Conservation (phyloP, 2,888 invertebrate genomes). For the Parnassius apollo region DNA sequence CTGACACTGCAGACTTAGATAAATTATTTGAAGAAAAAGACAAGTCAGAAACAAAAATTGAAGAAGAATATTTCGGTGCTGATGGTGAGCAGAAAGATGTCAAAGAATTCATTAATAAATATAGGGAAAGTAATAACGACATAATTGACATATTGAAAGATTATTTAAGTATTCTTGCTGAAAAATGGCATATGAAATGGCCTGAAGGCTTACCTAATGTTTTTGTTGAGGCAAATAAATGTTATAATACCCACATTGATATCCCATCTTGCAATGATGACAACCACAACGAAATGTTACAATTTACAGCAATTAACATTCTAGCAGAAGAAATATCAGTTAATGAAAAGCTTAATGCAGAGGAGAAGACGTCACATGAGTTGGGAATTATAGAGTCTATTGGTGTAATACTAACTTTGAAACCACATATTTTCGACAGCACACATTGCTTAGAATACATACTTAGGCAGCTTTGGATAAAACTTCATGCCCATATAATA, state of each 20-base stretch:
- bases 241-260: slow-evolving; percentile 72
- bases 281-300: slow-evolving; percentile 55
- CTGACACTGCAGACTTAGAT: slow-evolving; percentile 83
- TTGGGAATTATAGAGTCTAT: slow-evolving; percentile 61
- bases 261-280: slow-evolving; percentile 61
- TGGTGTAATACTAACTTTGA: slow-evolving; percentile 56
- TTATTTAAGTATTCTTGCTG: slow-evolving; percentile 79
- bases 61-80: slow-evolving; percentile 83
- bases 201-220: slow-evolving; percentile 80
- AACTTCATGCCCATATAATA: slow-evolving; percentile 63
- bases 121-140: slow-evolving; percentile 79
- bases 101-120: slow-evolving; percentile 81
- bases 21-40: slow-evolving; percentile 81
- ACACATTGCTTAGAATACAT: slow-evolving; percentile 59
- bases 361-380: slow-evolving; percentile 49
- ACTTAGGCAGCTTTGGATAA: slow-evolving; percentile 68
- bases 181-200: slow-evolving; percentile 85
- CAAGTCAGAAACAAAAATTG: slow-evolving; percentile 37
- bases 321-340: slow-evolving; percentile 66
- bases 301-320: slow-evolving; percentile 62
- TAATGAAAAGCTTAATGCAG: slow-evolving; percentile 56
- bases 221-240: slow-evolving; percentile 83
- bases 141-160: slow-evolving; percentile 82
- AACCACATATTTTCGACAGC: slow-evolving; percentile 60
- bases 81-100: slow-evolving; percentile 84